phyloP scores from a whole-genome alignment of 1,140 invertebrate genomes.

The Bicyclus anynana region DNA sequence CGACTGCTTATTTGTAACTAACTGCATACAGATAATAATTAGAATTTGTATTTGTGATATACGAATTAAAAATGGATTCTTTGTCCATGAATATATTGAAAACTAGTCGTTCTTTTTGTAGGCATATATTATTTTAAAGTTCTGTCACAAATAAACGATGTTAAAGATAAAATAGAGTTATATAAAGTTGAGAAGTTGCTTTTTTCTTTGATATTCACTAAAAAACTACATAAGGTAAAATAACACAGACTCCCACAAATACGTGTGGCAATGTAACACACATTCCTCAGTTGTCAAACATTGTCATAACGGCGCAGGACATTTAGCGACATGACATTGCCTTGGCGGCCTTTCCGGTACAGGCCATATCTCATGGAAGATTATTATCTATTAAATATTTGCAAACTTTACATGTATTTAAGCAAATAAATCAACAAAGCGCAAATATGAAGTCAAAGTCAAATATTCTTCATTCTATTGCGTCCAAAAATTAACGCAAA shows the following conservation, averaged over 20 bases:
- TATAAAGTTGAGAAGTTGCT: no score
- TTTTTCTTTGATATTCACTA: neutral
- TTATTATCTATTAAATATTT: neutral
- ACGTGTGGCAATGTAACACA: neutral
- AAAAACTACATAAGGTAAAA: neutral
- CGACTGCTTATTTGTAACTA: no score
- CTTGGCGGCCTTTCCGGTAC: neutral
- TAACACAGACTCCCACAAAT: neutral
- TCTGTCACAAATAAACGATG: no score
- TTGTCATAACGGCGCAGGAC: constrained; percentile 1
- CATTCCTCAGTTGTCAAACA: neutral
- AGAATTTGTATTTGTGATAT: no score
- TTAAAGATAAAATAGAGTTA: neutral
- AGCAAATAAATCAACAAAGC: neutral
- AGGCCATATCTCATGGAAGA: neutral
- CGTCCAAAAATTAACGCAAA: neutral
- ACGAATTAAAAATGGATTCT: no score
- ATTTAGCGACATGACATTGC: constrained; percentile 2
- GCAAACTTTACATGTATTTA: neutral
- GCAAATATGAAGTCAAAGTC: neutral
- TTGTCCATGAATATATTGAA: no score
- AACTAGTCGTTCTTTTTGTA: no score
- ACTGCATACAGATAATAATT: no score
- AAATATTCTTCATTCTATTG: no score
- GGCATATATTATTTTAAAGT: no score